Base-by-base conservation (phyloP, 2,797 vertebrate species). In the Chiloscyllium punctatum region DNA sequence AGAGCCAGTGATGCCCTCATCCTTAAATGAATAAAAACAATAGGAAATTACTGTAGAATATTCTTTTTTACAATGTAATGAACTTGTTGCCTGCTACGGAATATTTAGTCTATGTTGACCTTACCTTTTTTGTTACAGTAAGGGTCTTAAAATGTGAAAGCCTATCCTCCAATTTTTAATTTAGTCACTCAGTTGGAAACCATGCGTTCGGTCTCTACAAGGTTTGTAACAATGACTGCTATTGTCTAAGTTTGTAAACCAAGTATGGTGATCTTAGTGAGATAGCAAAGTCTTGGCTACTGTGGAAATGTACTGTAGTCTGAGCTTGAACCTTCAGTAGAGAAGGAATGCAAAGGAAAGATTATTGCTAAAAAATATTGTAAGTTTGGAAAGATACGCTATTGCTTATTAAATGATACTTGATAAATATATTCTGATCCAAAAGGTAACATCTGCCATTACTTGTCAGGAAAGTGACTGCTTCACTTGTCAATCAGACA, bases 401-500 rank as follows among this genome's bases (percentile, higher is more conserved):
- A 94, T 74, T 1, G 11, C 69, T 95, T n/a, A 74, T 33, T 15
- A 27, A 95, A 16, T 57, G 57, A 66, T 30, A 91, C 3, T 30
- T 91, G 82, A 42, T 42, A 92, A 68, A 92, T 66, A 91, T 21
- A 71, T 3, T n/a, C 68, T 94, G 72, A 42, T 0, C 25, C 27
- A n/a, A 53, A 71, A 57, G 18, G 16, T 42, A 37, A 69, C 16
- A 95, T 95, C 42, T 77, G 27, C 5, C 30, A 42, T 95, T 57
- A 77, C 30, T 94, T 95, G 94, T 33, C 27, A 95, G 37, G 3
- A 53, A 33, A 18, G 16, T 95, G 42, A 57, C 16, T 74, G 69
- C 90, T 92, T 53, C 69, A 95, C 27, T 53, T 77, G 94, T 74
- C 71, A 95, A 77, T 95, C 71, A 74, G 69, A 33, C 16, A 94